Conservation (phyloP, 2,797 vertebrate species). For the Eulemur coronatus region DNA sequence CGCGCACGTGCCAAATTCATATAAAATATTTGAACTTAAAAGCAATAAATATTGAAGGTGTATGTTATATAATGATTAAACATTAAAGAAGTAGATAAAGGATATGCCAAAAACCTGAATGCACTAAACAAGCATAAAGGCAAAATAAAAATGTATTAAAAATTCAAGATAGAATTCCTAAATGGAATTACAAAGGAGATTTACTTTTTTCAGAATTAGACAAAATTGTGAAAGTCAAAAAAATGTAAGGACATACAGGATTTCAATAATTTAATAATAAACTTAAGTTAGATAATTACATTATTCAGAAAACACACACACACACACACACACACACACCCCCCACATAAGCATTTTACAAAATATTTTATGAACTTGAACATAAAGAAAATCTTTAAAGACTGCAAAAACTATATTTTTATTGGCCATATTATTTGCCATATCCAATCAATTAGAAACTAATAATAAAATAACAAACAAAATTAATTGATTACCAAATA, state of each 20-base stretch:
- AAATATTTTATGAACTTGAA: background rate
- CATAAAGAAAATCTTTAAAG: background rate
- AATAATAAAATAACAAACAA: background rate
- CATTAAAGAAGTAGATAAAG: background rate
- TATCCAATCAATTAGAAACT: background rate
- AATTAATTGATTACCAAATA: background rate
- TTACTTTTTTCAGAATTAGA: background rate
- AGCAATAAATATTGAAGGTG: background rate
- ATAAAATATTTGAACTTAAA: background rate
- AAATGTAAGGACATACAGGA: background rate
- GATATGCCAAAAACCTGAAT: background rate
- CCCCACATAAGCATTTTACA: background rate
- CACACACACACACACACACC: background rate
- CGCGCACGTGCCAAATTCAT: background rate
- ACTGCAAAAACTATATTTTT: background rate
- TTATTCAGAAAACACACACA: background rate
- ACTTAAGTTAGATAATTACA: background rate
- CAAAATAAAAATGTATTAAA: background rate
- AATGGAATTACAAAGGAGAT: background rate
- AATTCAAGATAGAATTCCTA: background rate
- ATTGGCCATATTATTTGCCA: background rate
- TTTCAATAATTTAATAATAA: background rate
- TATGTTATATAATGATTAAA: background rate
- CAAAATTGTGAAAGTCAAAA: background rate
- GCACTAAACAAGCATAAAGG: background rate